Evolutionary conservation across 1,140 invertebrate genomes (phyloP).

Genomic region (Matsumurasca onukii): DNA sequence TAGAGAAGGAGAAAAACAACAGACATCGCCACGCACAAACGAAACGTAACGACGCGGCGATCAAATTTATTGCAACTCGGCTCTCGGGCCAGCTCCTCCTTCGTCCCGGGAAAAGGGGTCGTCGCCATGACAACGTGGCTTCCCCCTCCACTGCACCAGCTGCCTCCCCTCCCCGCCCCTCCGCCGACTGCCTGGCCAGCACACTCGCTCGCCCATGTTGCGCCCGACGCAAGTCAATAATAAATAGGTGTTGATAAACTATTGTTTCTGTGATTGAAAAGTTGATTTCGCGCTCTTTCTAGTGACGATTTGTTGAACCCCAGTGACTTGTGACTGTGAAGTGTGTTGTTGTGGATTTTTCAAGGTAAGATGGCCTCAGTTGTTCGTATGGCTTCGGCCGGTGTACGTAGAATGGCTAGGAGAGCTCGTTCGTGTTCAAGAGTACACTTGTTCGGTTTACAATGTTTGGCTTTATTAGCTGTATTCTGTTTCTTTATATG

Average conservation of each 20-base stretch:
- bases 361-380: no score
- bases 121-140: slow-evolving; percentile 23
- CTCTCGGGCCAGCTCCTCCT: slow-evolving; percentile 24
- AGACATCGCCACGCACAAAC: slow-evolving; percentile 18
- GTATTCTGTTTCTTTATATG: no score
- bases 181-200: slow-evolving; percentile 29
- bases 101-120: slow-evolving; percentile 29
- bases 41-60: slow-evolving; percentile 21
- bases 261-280: slow-evolving; percentile 13
- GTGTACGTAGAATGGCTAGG: no score
- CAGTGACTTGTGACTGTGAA: slow-evolving; percentile 14
- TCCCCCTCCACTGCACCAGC: slow-evolving; percentile 19
- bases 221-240: slow-evolving; percentile 22
- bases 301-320: not conserved
- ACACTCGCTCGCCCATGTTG: slow-evolving; percentile 1
- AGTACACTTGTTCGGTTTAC: no score
- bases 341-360: no score
- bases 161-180: slow-evolving; percentile 12
- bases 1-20: slow-evolving; percentile 19
- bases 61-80: slow-evolving; percentile 21
- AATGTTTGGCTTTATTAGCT: no score
- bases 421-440: no score
- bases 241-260: slow-evolving; percentile 28
- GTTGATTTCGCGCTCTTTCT: not conserved
- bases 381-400: no score